These are phyloP conservation scores for Esox lucius DNA, from an alignment of 2,797 vertebrate species.

Conservation along the genomic window DNA sequence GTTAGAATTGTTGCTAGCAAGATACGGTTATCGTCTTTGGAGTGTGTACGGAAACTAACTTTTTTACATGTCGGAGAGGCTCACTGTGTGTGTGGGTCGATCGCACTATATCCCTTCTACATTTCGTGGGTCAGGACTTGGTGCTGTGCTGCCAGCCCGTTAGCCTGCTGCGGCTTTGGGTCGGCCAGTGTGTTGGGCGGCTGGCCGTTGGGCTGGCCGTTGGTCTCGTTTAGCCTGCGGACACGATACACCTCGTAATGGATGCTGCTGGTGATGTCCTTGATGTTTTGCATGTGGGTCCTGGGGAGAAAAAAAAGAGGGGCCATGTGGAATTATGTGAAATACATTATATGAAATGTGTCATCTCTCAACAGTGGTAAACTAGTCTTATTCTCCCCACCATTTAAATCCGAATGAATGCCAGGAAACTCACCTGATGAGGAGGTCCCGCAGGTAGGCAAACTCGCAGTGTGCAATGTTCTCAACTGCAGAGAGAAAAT, in stretches of 20 bases:
- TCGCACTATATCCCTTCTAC: constrained; percentile 65
- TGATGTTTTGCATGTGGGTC: constrained; percentile 99
- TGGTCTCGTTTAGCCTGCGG: constrained; percentile 89
- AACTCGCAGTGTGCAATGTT: constrained; percentile 97
- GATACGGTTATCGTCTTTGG: background rate
- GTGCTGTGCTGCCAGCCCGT: constrained; percentile 76
- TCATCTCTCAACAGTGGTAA: background rate
- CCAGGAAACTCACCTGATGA: constrained; percentile 85
- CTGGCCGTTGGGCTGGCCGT: constrained; percentile 63
- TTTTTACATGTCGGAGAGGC: constrained; percentile 34
- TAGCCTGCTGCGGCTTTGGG: constrained; percentile 75
- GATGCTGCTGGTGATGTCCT: constrained; percentile 96
- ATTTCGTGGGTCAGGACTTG: constrained; percentile 87
- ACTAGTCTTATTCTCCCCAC: background rate
- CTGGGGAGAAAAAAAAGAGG: constrained; percentile 57
- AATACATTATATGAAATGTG: no score
- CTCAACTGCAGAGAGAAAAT: constrained; percentile 81
- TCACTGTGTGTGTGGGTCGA: constrained; percentile 39
- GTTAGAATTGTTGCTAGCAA: background rate
- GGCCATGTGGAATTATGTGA: background rate
- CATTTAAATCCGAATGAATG: background rate
- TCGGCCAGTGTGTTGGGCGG: constrained; percentile 55
- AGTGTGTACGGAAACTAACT: background rate
- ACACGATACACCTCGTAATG: constrained; percentile 96
- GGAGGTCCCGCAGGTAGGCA: constrained; percentile 93